Evolutionary conservation across 2,888 invertebrate genomes (phyloP).

Genomic region (Phalangium opilio): DNA sequence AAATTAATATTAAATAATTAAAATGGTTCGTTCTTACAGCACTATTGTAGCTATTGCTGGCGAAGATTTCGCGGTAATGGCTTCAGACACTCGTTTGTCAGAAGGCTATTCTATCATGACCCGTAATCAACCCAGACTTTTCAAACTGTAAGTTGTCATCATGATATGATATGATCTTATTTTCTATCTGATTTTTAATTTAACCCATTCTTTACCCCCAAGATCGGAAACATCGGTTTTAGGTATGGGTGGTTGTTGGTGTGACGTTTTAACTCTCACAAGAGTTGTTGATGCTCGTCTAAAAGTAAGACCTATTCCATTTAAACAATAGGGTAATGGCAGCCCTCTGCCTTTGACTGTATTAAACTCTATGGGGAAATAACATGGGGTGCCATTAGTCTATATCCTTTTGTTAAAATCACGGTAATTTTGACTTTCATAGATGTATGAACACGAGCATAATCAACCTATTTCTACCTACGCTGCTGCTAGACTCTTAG

Average conservation of each 20-base stretch:
- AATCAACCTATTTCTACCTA: slow-evolving; percentile 80
- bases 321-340: no score
- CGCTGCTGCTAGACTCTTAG: slow-evolving; percentile 87
- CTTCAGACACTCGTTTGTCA: slow-evolving; percentile 84
- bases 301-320: slow-evolving; percentile 40
- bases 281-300: slow-evolving; percentile 66
- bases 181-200: not conserved
- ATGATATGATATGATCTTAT: slow-evolving; percentile 17
- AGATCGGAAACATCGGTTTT: slow-evolving; percentile 64
- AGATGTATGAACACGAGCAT: slow-evolving; percentile 89
- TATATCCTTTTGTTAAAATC: not conserved
- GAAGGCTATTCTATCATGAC: slow-evolving; percentile 81
- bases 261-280: slow-evolving; percentile 82
- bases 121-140: slow-evolving; percentile 72
- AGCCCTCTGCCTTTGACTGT: no score
- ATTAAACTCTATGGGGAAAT: no score
- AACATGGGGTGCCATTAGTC: no score
- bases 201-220: slow-evolving; percentile 9
- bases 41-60: slow-evolving; percentile 92
- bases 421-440: slow-evolving; percentile 15
- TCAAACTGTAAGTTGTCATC: slow-evolving; percentile 41
- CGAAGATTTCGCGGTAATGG: slow-evolving; percentile 84
- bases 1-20: not conserved
- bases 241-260: slow-evolving; percentile 95
- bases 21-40: slow-evolving; percentile 39